Base-by-base conservation (phyloP, 2,113 vertebrate species). In the Channa maculata region DNA sequence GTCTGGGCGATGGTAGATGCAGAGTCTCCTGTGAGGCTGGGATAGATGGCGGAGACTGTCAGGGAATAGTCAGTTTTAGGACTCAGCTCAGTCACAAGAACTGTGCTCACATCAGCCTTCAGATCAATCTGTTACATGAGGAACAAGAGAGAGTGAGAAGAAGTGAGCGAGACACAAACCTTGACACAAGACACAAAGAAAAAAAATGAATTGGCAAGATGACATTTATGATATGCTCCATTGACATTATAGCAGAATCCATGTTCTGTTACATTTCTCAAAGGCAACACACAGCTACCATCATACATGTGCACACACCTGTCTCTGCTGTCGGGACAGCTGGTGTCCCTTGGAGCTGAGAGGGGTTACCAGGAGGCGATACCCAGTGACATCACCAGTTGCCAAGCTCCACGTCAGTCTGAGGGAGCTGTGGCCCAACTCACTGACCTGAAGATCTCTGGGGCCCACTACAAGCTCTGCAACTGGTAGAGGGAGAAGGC, bases 401-500 rank as follows among this genome's bases (percentile, higher is more conserved):
- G 96, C 96, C 6, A 92, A 91, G 51, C 82, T 91, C 96, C 96
- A 97, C 0, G 93, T 95, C 77, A 97, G 92, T 68, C 94, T 80
- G 80, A 97, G 73, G 0, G 95, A 96, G 81, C 87, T 95, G 92
- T 96, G 93, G 51, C 82, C 90, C 53, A 90, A 50, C 52, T 95
- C 95, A 0, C 92, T 96, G 15, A 96, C 84, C 6, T 85, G 91
- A 52, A 97, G 72, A 82, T 96, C 95, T 82, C 44, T 89, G 3
- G 96, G 96, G 7, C 94, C 94, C 0, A 92, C 34, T 3, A 95
- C 82, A 62, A 71, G 93, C 84, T 86, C 74, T 44, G 91, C 84
- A 34, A 83, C 96, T 97, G 7, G 2, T 2, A 65, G 15, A n/a
- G 15, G 11, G 24, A 50, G 61, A 39, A 52, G 39, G 38, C n/a